Base-by-base conservation (phyloP, 2,113 vertebrate species). In the Epinephelus cyanopodus region DNA sequence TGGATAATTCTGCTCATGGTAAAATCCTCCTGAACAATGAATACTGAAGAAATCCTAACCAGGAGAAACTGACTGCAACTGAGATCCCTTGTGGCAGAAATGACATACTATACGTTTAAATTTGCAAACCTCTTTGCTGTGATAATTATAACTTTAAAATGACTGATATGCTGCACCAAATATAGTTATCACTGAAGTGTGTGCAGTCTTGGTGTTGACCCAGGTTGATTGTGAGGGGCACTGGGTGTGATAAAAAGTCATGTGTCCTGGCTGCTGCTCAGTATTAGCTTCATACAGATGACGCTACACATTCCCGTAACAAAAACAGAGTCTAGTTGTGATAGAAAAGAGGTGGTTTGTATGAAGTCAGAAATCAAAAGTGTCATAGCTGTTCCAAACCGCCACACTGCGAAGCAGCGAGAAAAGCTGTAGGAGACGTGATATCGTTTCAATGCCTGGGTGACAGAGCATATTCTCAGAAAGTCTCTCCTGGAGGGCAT, bases 281-380 rank as follows among this genome's bases (percentile, higher is more conserved):
- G 58, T 39, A 76, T 85, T 33, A 74, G 57, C 62, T n/a, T 60
- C 39, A n/a, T 14, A 47, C 12, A 66, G 79, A 81, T 52, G 65
- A 53, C 27, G 27, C 42, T 4, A 14, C 66, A 74, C 56, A 61
- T 77, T 60, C 62, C 66, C 42, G 29, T 6, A 33, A 54, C 18
- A 56, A 27, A 18, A 45, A 11, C 8, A 21, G 27, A 6, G 47
- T 53, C 2, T 10, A 12, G 71, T 15, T 10, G 13, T 9, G 39
- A 17, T 60, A 0, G 0, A 61, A 21, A 33, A 29, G 17, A 33
- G 21, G 18, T 13, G 39, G 11, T 27, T 45, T 2, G 39, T 23
- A 39, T 17, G 19, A 63, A 19, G 21, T 17, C 19, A 1, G 37
- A 9, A 64, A 45, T 42, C 61, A 42, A 7, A 37, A 63, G 37